Conservation (phyloP, 2,797 vertebrate genomes). For the Aplochiton taeniatus region DNA sequence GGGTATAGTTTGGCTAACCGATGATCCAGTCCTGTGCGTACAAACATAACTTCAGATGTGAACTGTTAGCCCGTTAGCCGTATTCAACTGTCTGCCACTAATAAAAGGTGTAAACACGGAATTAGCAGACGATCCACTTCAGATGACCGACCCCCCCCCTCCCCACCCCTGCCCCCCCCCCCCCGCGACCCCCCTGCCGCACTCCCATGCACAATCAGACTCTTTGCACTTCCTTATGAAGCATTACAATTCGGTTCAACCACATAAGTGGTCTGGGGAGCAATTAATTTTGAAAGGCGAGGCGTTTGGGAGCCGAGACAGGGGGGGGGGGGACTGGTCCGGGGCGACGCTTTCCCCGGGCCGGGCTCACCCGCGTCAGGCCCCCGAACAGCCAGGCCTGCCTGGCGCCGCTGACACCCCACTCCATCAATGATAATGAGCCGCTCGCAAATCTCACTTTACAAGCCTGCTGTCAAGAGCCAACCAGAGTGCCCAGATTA, state of each 20-base stretch:
- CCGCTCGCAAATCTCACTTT: conserved; percentile 73
- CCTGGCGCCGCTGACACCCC: conserved; percentile 66
- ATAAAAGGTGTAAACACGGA: no score
- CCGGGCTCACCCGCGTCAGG: conserved; percentile 67
- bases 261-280: conserved; percentile 64
- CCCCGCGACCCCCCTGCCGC: conserved; percentile 9
- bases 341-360: conserved; percentile 63
- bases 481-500: conserved; percentile 68
- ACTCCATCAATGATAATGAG: conserved; percentile 79
- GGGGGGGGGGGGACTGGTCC: conserved; percentile 44
- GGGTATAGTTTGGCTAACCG: no score
- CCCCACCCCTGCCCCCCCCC: background rate
- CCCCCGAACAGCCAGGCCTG: conserved; percentile 57
- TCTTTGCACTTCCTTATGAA: conserved; percentile 66
- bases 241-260: conserved; percentile 70
- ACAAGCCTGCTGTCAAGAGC: conserved; percentile 74
- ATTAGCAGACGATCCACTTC: no score
- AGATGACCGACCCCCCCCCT: no score
- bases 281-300: conserved; percentile 66
- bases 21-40: no score
- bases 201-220: conserved; percentile 55
- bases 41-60: no score
- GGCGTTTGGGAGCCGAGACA: conserved; percentile 53
- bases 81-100: no score
- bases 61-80: no score